Base-by-base conservation (phyloP, 2,797 vertebrate species). In the Diglossa cyanea region DNA sequence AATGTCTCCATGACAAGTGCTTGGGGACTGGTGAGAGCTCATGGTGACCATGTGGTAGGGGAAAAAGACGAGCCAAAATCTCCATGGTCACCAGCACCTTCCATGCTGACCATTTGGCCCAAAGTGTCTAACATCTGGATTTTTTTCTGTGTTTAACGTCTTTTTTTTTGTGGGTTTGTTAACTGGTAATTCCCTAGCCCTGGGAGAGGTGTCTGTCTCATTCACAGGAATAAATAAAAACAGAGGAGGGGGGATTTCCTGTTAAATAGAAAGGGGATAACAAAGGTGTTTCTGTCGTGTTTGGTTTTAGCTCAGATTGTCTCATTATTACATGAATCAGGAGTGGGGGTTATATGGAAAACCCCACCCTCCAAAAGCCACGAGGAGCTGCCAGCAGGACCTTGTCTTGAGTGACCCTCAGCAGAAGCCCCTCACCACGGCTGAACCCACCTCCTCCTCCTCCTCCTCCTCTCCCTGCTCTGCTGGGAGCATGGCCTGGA, bases 351-450 rank as follows among this genome's bases (percentile, higher is more conserved):
- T 42, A 1, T 1, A 11, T 14, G 61, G 61, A 13, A 28, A 18
- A 2, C 7, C 3, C 26, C 44, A 26, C n/a, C n/a, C 47, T 40
- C 33, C 25, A 51, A 77, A 72, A 53, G 4, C 61, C 0, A 0
- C 2, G 35, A 26, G 50, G 57, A 82, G 28, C 24, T 68, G 44
- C 44, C 51, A 31, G 53, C 35, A 48, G 47, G 39, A 85, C 26
- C 21, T 31, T 17, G 24, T 19, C 81, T 37, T 33, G 35, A 7
- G 20, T 24, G 15, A 72, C 48, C 37, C 24, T 77, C 86, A 68
- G 40, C 65, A 93, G 92, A 86, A 84, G 6, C 30, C 6, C n/a
- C 39, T 94, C n/a, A 9, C 37, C 45, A 4, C 0, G 0, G 26
- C 75, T 61, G 57, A 40, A 33, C 23, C 51, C 11, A 0, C 81